A percentile compares a stretch with the other conserved stretches of the same genome.
These are phyloP conservation scores for Terrapene triunguis DNA, from an alignment of 2,113 vertebrate species.

Conservation along the genomic window DNA sequence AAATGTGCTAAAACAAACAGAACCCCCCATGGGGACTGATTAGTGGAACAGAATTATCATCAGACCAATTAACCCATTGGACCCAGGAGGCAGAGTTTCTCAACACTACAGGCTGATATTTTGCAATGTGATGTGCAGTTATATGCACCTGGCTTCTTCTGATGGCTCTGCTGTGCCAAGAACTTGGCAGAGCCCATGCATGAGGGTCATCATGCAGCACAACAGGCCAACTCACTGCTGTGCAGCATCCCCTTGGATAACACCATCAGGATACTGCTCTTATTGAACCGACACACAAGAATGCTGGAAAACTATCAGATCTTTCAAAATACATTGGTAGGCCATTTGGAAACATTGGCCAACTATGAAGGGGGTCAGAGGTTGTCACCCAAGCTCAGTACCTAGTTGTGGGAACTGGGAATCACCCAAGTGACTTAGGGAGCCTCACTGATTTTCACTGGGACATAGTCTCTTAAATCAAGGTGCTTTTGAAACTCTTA, in stretches of 20 bases:
- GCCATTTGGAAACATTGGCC: background rate
- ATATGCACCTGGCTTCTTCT: background rate
- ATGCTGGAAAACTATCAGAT: background rate
- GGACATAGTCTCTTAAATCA: background rate
- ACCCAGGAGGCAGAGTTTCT: conserved; percentile 23
- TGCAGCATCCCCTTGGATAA: background rate
- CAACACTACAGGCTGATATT: background rate
- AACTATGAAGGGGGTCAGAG: background rate
- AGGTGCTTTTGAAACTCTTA: background rate
- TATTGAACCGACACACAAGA: background rate
- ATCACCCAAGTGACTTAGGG: background rate
- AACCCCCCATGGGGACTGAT: conserved; percentile 53
- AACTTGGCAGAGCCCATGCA: background rate
- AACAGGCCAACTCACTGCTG: background rate
- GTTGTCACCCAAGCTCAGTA: conserved; percentile 24
- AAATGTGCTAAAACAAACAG: conserved; percentile 52
- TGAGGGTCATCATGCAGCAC: background rate
- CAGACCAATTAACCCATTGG: conserved; percentile 64
- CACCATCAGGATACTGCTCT: background rate
- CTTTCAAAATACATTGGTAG: background rate
- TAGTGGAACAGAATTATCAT: conserved; percentile 60
- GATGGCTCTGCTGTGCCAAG: background rate
- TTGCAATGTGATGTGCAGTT: background rate
- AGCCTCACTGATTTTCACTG: background rate
- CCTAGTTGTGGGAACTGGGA: conserved; percentile 40